Base-by-base conservation (phyloP, 2,113 vertebrate genomes). In the Ia io region DNA sequence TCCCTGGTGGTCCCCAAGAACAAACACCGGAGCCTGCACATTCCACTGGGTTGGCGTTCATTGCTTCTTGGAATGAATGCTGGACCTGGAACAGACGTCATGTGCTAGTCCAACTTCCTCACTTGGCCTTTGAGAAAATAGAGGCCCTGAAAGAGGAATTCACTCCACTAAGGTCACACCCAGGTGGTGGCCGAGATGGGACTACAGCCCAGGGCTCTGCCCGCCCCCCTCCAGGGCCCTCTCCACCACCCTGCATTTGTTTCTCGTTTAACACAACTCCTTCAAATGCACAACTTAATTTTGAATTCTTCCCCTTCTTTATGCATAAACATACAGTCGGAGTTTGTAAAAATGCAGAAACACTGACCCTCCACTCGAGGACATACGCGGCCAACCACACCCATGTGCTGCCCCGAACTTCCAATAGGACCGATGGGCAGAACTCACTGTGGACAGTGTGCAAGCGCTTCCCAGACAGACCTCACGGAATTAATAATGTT, bases 361-460 rank as follows among this genome's bases (percentile, higher is more conserved):
- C 77, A 94, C n/a, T 7, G 25, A 97, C 92, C 90, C 74, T 93
- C 71, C 71, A 61, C 82, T 44, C 13, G 0, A 2, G 84, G 61
- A 90, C 96, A 76, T 85, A 90, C 79, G 96, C 30, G 74, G 76
- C 73, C 22, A 85, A 79, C 96, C 95, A 95, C 96, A 90, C 96
- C 95, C 96, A 90, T 90, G 88, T 90, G 90, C 87, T 16, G 1
- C 85, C 84, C 78, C 4, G 71, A 78, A 74, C 69, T 85, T n/a
- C 56, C 70, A 93, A 17, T 63, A 16, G 8, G 53, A 84, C 77
- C 47, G 82, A 16, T 84, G 84, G 76, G 95, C 94, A 88, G 47
- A 91, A 87, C 47, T 70, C 73, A 49, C 69, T 30, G 0, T 0
- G 40, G 61, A 92, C 65, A 71, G n/a, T 84, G 84, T 96, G 87